These are phyloP conservation scores for Phainopepla nitens DNA, from an alignment of 2,113 vertebrate genomes.

Conservation along the genomic window DNA sequence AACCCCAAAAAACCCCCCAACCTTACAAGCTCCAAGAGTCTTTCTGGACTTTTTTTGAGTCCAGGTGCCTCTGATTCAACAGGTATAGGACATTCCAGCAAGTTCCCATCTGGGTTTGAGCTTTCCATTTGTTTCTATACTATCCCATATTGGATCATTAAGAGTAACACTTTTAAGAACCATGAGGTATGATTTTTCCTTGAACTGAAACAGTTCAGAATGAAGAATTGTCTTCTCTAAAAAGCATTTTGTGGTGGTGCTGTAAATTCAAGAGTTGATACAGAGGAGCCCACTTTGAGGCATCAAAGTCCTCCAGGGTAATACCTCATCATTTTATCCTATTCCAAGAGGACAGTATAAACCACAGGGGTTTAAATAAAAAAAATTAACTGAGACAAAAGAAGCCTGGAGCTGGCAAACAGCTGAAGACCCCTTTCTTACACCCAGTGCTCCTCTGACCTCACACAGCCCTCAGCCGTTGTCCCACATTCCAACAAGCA, in stretches of 20 bases:
- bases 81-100: not conserved
- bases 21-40: not conserved
- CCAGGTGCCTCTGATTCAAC: not conserved
- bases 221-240: not conserved
- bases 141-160: not conserved
- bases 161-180: not conserved
- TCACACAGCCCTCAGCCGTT: not conserved
- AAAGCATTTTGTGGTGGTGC: not conserved
- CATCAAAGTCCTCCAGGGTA: not conserved
- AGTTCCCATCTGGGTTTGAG: not conserved
- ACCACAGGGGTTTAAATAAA: not conserved
- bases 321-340: not conserved
- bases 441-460: not conserved
- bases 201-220: not conserved
- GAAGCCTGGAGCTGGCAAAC: not conserved
- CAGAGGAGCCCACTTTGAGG: not conserved
- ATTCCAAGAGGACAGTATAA: not conserved
- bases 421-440: not conserved
- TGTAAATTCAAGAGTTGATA: not conserved
- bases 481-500: not conserved
- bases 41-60: not conserved
- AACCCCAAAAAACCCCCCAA: rapidly evolving
- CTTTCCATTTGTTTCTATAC: not conserved
- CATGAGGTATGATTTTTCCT: not conserved
- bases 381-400: not conserved